Base-by-base conservation (phyloP, 1,140 invertebrate species). In the Habropoda laboriosa region DNA sequence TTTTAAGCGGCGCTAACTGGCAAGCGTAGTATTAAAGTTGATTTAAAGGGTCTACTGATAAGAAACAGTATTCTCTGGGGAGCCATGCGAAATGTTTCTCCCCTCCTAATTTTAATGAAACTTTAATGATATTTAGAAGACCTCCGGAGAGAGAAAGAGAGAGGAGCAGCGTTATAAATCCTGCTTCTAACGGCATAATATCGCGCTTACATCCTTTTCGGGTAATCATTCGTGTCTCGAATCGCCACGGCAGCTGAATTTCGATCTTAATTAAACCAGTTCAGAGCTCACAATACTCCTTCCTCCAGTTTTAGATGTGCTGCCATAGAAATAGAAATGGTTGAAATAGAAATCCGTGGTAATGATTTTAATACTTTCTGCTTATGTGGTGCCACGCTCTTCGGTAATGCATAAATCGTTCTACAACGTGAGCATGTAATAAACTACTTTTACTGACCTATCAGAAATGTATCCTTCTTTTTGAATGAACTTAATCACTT, bases 51-150 rank as follows among this genome's bases (percentile, higher is more conserved):
- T 51, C 79, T 79, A 68, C 79, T 63, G 84, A 86, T 86, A 86
- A 85, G 79, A 86, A 85, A 79, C 75, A 79, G 64, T 66, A 75
- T 75, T 85, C 83, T 76, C 79, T 21, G 1, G 83, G 63, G 79
- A 79, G 53, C 74, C 66, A 42, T 61, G 84, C 66, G 49, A 75
- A 85, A 77, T 55, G 70, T 55, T 74, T 79, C 64, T n/a, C 27
- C 64, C 49, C 61, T 35, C 77, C 72, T 82, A 85, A 86, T 86
- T 85, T 86, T 82, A 86, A 86, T 82, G 82, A 86, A 81, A 85
- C 83, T 85, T 86, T 86, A 86, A 86, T 79, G 79, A 82, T 86
- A 85, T 82, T 86, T 82, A 72, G 74, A 81, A 70, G 51, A 80
- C 76, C 66, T 71, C 42, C 42, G 60, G 35, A 60, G 32, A 18